Evolutionary conservation across 2,113 vertebrate genomes (phyloP).

Genomic region (Carollia perspicillata): DNA sequence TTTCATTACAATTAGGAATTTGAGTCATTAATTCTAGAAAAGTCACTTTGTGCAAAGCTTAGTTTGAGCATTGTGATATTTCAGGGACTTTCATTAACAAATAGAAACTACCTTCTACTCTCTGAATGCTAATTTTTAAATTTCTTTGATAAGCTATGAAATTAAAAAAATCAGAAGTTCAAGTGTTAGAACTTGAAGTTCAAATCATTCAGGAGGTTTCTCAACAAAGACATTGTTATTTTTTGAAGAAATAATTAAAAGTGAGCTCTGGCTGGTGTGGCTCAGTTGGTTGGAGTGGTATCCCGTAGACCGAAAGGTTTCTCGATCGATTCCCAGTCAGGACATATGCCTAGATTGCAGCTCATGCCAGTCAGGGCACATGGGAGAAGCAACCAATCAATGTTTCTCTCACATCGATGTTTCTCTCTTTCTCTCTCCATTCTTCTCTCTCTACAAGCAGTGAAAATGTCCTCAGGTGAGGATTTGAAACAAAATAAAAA

Average conservation of each 20-base stretch:
- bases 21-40: neutral
- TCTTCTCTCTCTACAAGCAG: too few species aligned
- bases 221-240: neutral
- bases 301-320: too few species aligned
- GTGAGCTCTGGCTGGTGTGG: neutral
- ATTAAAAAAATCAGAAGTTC: neutral
- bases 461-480: too few species aligned
- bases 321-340: too few species aligned
- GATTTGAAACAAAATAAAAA: neutral
- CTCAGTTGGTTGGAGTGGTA: too few species aligned
- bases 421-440: too few species aligned
- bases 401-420: too few species aligned
- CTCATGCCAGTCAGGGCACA: fast-evolving
- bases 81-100: neutral
- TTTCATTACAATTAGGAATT: neutral
- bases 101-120: neutral
- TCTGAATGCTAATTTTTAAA: neutral
- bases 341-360: too few species aligned
- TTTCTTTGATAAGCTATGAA: neutral
- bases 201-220: neutral
- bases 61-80: neutral
- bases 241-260: conserved; percentile 1
- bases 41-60: neutral
- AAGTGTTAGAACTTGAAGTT: neutral
- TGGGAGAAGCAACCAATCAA: too few species aligned